Evolutionary conservation across 2,113 vertebrate species (phyloP).

Genomic region (Toxotes jaculatrix): DNA sequence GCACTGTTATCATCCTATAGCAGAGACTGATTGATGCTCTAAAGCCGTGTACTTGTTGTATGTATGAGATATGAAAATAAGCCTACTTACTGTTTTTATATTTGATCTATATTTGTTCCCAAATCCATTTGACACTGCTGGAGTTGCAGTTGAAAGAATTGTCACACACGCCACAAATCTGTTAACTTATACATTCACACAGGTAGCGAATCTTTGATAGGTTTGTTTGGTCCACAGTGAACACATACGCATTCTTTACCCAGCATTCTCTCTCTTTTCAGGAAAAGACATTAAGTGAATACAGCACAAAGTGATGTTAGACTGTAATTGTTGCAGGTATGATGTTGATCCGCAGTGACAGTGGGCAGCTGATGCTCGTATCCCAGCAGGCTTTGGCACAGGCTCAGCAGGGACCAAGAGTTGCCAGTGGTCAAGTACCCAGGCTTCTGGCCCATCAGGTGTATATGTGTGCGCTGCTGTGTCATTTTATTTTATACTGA

Average conservation of each 20-base stretch:
- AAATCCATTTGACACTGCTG: too few relatives aligned
- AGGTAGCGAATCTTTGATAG: too few relatives aligned
- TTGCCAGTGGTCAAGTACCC: conserved; percentile 69
- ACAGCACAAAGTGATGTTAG: not conserved
- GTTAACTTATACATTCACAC: too few relatives aligned
- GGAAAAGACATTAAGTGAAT: not conserved
- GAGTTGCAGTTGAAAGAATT: too few relatives aligned
- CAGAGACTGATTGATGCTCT: too few relatives aligned
- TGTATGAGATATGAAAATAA: too few relatives aligned
- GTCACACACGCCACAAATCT: too few relatives aligned
- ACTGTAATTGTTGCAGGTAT: conserved; percentile 82
- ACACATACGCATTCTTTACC: not conserved
- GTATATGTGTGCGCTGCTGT: conserved; percentile 18
- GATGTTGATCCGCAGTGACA: conserved; percentile 93
- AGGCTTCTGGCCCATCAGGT: conserved; percentile 87
- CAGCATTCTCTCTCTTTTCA: not conserved
- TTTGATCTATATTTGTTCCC: too few relatives aligned
- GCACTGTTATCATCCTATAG: too few relatives aligned
- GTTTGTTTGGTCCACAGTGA: too few relatives aligned
- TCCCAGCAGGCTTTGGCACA: conserved; percentile 91
- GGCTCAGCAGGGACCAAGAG: conserved; percentile 81
- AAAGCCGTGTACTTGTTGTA: too few relatives aligned
- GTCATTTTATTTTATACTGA: not conserved
- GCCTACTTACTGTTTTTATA: too few relatives aligned
- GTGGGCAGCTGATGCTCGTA: conserved; percentile 94